Percentiles rank a stretch among this genome's conserved stretches.
Evolutionary conservation across 1,140 invertebrate species (phyloP).

Genomic region (Trigoniulus corallinus): DNA sequence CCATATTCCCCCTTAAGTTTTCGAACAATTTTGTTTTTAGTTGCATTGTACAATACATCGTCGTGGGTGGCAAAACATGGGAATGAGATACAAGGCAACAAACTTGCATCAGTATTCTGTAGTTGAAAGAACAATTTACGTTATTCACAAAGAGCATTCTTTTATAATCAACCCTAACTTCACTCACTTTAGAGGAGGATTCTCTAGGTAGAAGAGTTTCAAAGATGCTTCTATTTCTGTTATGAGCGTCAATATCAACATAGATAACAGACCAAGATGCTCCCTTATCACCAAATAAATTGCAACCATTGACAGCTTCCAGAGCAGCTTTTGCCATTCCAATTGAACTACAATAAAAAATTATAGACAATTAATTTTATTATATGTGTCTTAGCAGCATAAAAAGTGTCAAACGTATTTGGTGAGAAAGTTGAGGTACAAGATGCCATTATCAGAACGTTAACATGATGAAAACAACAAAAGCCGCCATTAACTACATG

Average conservation of each 20-base stretch:
- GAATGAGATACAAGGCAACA: conserved; percentile 86
- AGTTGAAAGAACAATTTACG: conserved; percentile 14
- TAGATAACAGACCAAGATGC: conserved; percentile 97
- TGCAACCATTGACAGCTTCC: conserved; percentile 97
- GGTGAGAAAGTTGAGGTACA: too few relatives aligned
- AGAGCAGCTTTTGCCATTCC: conserved; percentile 95
- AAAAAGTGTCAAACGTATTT: too few relatives aligned
- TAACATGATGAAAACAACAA: too few relatives aligned
- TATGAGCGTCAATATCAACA: conserved; percentile 98
- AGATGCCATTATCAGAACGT: too few relatives aligned
- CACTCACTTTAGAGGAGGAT: conserved; percentile 84
- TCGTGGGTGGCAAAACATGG: conserved; percentile 97
- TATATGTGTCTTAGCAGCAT: too few relatives aligned
- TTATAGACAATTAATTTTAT: neutral
- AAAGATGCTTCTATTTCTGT: conserved; percentile 96
- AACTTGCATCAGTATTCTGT: conserved; percentile 63
- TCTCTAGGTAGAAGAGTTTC: conserved; percentile 94
- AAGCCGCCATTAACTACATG: too few relatives aligned
- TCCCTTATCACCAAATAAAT: conserved; percentile 93
- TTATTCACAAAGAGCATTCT: neutral
- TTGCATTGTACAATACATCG: conserved; percentile 63
- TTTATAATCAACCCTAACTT: neutral
- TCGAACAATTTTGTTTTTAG: conserved; percentile 70
- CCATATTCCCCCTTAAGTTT: conserved; percentile 80
- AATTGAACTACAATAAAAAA: conserved; percentile 22